These are phyloP conservation scores for Malurus cyaneus DNA, from an alignment of 2,113 vertebrate genomes.

Conservation along the genomic window DNA sequence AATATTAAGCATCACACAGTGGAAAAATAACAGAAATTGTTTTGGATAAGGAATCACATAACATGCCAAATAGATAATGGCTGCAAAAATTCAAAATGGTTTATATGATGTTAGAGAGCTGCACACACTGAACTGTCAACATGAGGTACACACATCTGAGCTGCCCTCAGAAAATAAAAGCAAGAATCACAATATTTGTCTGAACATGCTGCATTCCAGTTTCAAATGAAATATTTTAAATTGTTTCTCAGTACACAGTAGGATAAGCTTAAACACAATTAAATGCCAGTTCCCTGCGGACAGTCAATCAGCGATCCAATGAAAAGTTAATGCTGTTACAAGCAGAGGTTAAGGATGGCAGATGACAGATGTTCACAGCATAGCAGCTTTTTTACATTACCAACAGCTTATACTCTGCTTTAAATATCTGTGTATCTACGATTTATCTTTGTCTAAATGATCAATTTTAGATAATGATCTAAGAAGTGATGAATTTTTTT, in stretches of 20 bases:
- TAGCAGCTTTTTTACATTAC: not conserved
- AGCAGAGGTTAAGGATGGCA: not conserved
- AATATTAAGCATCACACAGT: not conserved
- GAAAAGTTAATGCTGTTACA: not conserved
- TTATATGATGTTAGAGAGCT: not conserved
- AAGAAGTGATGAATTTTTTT: not conserved
- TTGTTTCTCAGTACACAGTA: not conserved
- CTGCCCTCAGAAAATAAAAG: not conserved
- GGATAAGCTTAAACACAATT: not conserved
- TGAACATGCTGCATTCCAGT: slow-evolving; percentile 25
- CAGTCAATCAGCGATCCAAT: not conserved
- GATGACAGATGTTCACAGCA: not conserved
- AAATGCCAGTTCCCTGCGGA: not conserved
- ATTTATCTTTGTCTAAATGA: not conserved
- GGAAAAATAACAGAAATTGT: slow-evolving; percentile 23
- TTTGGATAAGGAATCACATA: not conserved
- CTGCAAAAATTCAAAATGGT: not conserved
- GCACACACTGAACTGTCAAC: not conserved
- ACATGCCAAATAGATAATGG: not conserved
- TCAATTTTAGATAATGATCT: not conserved
- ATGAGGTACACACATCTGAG: not conserved
- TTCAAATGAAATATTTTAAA: not conserved
- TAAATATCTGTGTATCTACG: not conserved
- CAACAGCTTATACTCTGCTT: not conserved
- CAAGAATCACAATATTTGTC: not conserved